These are phyloP conservation scores for Fistularia tabacaria DNA, from an alignment of 2,797 vertebrate genomes.

Conservation along the genomic window DNA sequence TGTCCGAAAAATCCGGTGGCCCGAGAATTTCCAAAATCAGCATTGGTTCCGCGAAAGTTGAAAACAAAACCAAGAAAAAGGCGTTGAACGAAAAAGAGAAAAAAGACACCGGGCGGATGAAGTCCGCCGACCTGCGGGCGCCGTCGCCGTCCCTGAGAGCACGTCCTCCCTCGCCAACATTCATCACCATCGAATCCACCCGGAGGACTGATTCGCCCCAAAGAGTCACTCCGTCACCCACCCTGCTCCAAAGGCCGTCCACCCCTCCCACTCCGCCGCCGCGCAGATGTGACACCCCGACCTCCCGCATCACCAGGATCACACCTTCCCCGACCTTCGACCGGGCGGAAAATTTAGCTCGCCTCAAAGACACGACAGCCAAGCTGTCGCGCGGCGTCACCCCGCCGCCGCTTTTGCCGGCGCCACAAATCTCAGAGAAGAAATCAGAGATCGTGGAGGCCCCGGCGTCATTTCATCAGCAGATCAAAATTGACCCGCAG, in stretches of 20 bases:
- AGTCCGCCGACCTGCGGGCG: conserved; percentile 59
- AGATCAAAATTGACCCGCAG: conserved; percentile 80
- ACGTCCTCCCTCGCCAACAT: conserved; percentile 83
- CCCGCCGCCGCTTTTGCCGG: conserved; percentile 57
- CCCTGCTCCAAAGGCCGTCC: conserved; percentile 64
- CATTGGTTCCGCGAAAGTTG: conserved; percentile 68
- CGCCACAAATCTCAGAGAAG: conserved; percentile 73
- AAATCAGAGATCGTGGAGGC: conserved; percentile 83
- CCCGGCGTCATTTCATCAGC: conserved; percentile 81
- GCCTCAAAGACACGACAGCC: conserved; percentile 83
- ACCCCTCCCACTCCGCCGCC: conserved; percentile 71
- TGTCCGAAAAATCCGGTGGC: conserved; percentile 54
- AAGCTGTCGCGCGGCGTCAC: conserved; percentile 79
- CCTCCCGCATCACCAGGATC: conserved; percentile 64
- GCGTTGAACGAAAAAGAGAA: conserved; percentile 52
- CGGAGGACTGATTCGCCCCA: conserved; percentile 74
- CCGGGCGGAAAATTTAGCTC: conserved; percentile 81
- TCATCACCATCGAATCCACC: conserved; percentile 86
- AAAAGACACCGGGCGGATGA: conserved; percentile 63
- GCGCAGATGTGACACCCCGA: conserved; percentile 71
- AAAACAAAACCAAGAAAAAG: conserved; percentile 60
- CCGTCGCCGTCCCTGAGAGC: conserved; percentile 76
- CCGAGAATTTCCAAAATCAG: conserved; percentile 72
- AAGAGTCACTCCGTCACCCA: conserved; percentile 70
- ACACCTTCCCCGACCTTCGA: conserved; percentile 78